These are phyloP conservation scores for Parnassius smintheus DNA, from an alignment of 2,888 invertebrate species.

Conservation along the genomic window DNA sequence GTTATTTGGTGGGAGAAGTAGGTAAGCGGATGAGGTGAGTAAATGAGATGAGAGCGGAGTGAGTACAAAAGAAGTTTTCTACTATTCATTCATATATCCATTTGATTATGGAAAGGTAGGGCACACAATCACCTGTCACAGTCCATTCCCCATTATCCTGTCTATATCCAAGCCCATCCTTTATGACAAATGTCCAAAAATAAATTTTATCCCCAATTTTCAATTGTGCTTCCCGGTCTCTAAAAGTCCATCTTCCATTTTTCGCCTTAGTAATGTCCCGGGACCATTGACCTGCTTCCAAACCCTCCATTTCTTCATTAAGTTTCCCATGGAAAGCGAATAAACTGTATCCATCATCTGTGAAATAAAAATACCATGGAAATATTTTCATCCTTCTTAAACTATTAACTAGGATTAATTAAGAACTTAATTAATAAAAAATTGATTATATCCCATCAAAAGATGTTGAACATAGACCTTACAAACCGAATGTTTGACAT, in stretches of 20 bases:
- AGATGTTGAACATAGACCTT: too few relatives aligned
- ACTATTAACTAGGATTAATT: too few relatives aligned
- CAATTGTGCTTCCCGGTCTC: slow-evolving; percentile 79
- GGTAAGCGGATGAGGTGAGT: too few relatives aligned
- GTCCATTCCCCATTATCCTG: slow-evolving; percentile 82
- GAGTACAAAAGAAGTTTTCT: too few relatives aligned
- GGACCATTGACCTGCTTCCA: slow-evolving; percentile 85
- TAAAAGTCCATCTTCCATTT: slow-evolving; percentile 85
- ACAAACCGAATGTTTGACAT: too few relatives aligned
- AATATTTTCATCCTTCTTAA: too few relatives aligned
- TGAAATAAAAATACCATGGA: slow-evolving; percentile 22
- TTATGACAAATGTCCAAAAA: slow-evolving; percentile 88
- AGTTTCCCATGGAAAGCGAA: slow-evolving; percentile 82
- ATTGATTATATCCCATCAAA: too few relatives aligned
- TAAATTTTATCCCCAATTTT: slow-evolving; percentile 85
- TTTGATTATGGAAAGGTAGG: too few relatives aligned
- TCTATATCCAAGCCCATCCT: slow-evolving; percentile 85
- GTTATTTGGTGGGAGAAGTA: too few relatives aligned
- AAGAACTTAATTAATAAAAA: too few relatives aligned
- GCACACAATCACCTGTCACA: slow-evolving; percentile 65
- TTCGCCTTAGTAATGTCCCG: slow-evolving; percentile 83
- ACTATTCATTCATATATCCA: too few relatives aligned
- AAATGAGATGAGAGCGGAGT: too few relatives aligned
- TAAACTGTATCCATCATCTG: slow-evolving; percentile 82
- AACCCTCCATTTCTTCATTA: slow-evolving; percentile 86